These are phyloP conservation scores for Motacilla tschutschensis DNA, from an alignment of 2,113 vertebrate genomes.

Conservation along the genomic window DNA sequence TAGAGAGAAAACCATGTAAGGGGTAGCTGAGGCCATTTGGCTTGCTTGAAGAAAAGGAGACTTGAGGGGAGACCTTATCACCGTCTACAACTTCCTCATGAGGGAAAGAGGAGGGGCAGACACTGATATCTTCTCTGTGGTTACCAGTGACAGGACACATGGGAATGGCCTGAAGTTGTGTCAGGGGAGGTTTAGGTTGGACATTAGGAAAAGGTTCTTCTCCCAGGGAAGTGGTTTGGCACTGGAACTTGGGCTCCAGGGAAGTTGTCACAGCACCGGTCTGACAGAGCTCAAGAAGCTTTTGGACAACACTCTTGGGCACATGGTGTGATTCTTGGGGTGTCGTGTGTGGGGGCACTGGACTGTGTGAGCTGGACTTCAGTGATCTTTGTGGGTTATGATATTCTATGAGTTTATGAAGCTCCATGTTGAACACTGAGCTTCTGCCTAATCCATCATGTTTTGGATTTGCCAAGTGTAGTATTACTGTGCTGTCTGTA, in stretches of 20 bases:
- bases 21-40: not conserved
- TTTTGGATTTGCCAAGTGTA: not conserved
- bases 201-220: not conserved
- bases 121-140: not conserved
- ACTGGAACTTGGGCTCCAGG: not conserved
- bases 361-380: not conserved
- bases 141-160: not conserved
- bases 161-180: not conserved
- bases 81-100: rapidly evolving
- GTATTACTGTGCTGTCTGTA: not conserved
- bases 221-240: not conserved
- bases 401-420: not conserved
- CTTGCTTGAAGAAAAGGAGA: not conserved
- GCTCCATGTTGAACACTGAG: not conserved
- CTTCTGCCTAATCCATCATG: not conserved
- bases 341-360: not conserved
- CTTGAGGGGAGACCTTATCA: not conserved
- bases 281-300: not conserved
- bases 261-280: not conserved
- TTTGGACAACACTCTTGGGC: not conserved
- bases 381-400: not conserved
- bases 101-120: not conserved
- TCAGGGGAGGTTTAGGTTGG: not conserved
- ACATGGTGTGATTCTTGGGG: not conserved
- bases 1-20: not conserved